These are phyloP conservation scores for Brachionus paranguensis DNA, from an alignment of 1,140 invertebrate genomes.

Conservation along the genomic window DNA sequence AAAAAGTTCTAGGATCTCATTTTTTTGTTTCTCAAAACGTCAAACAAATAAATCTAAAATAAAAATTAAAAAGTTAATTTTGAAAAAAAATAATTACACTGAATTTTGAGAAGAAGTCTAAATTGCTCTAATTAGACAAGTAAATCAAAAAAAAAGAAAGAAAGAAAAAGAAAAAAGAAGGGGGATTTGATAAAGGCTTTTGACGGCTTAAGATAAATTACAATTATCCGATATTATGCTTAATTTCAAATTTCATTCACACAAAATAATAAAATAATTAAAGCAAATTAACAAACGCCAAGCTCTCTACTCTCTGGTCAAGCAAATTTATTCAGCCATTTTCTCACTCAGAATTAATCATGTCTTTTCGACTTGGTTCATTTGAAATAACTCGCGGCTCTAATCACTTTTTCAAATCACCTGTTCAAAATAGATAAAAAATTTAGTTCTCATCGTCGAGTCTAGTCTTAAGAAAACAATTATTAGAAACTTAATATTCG, in stretches of 20 bases:
- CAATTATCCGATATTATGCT: background rate
- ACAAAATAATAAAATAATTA: background rate
- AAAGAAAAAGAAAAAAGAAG: background rate
- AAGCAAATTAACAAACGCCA: background rate
- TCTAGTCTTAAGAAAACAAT: conserved; percentile 24
- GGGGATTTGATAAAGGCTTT: background rate
- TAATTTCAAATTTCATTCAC: background rate
- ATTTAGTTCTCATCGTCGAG: background rate
- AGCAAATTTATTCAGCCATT: background rate
- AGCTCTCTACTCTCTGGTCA: too few relatives aligned
- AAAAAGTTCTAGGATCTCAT: conserved; percentile 7
- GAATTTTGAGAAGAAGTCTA: background rate
- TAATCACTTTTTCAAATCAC: background rate
- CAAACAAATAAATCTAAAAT: background rate
- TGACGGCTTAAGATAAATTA: background rate
- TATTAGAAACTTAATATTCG: background rate
- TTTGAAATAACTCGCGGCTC: background rate
- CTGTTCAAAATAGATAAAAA: conserved; percentile 1
- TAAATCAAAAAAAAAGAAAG: background rate
- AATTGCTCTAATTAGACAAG: background rate
- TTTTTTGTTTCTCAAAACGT: background rate
- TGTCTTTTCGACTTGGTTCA: background rate
- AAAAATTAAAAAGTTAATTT: background rate
- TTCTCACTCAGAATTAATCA: background rate
- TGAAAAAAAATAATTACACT: background rate